A percentile compares a stretch with the other conserved stretches of the same genome.
These are phyloP conservation scores for Oscheius sp. DNA, from an alignment of 2,888 invertebrate species.

Conservation along the genomic window DNA sequence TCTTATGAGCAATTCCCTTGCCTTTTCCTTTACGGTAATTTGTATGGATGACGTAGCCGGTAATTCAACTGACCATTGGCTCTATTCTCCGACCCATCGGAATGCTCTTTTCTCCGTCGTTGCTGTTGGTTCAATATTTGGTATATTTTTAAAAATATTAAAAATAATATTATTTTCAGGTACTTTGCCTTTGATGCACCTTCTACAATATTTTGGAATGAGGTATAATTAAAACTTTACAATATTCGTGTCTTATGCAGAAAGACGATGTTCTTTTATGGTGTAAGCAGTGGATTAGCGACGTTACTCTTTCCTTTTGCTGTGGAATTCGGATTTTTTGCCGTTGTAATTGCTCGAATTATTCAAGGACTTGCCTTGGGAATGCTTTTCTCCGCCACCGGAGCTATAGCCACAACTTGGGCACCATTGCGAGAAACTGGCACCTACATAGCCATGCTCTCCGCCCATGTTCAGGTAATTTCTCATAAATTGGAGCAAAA, in stretches of 20 bases:
- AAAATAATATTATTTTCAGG: constrained; percentile 49
- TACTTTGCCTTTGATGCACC: constrained; percentile 44
- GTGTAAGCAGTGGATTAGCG: constrained; percentile 39
- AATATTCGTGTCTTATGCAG: not conserved
- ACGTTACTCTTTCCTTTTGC: constrained; percentile 49
- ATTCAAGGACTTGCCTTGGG: constrained; percentile 46
- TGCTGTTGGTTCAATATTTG: constrained; percentile 44
- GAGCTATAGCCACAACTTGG: constrained; percentile 50
- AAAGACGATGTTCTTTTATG: constrained; percentile 38
- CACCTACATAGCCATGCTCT: constrained; percentile 51
- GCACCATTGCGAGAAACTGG: constrained; percentile 9
- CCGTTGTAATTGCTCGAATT: constrained; percentile 38
- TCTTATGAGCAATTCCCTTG: constrained; percentile 42
- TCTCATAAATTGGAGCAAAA: constrained; percentile 15
- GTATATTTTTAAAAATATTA: constrained; percentile 41
- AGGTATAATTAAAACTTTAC: constrained; percentile 30
- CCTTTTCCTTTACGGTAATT: constrained; percentile 52
- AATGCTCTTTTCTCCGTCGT: constrained; percentile 50
- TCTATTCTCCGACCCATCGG: constrained; percentile 43
- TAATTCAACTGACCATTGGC: constrained; percentile 42
- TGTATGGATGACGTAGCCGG: constrained; percentile 53
- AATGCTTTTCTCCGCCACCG: constrained; percentile 48
- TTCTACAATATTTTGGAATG: constrained; percentile 43
- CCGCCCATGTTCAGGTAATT: constrained; percentile 46
- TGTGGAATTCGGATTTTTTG: constrained; percentile 38